phyloP scores from a whole-genome alignment of 1,140 invertebrate genomes.

The Drosophila subpulchrella region DNA sequence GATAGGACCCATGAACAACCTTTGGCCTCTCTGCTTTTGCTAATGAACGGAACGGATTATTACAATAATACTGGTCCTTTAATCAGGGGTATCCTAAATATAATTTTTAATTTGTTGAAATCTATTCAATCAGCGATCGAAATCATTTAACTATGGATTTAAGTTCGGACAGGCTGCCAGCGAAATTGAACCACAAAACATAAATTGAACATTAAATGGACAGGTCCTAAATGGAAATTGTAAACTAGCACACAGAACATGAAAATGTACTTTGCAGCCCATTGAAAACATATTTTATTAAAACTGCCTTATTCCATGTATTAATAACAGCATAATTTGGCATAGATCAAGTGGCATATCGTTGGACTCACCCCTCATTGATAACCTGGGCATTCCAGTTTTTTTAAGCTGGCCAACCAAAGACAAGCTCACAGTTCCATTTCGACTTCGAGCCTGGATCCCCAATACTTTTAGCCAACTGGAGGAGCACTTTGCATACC shows the following conservation, averaged over 20 bases:
- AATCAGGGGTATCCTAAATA: no score
- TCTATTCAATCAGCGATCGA: neutral
- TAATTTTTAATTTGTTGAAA: neutral
- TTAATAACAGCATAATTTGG: neutral
- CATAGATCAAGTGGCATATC: neutral
- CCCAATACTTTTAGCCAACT: slow-evolving; percentile 19
- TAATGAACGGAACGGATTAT: no score
- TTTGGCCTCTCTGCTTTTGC: no score
- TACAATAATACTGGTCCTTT: no score
- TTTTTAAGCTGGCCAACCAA: slow-evolving; percentile 9
- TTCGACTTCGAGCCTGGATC: no score
- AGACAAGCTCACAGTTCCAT: slow-evolving; percentile 6
- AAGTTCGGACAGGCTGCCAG: neutral
- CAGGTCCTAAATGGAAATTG: neutral
- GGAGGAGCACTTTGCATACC: slow-evolving; percentile 35
- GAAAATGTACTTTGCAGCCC: neutral
- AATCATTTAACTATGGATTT: neutral
- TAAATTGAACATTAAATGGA: slow-evolving; percentile 24
- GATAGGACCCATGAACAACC: no score
- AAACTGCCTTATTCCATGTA: no score
- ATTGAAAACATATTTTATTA: neutral
- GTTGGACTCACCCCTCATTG: neutral
- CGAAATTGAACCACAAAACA: slow-evolving; percentile 14
- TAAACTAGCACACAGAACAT: neutral
- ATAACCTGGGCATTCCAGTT: neutral